Base-by-base conservation (phyloP, 1,140 invertebrate genomes). In the Panagrolaimus sp. region DNA sequence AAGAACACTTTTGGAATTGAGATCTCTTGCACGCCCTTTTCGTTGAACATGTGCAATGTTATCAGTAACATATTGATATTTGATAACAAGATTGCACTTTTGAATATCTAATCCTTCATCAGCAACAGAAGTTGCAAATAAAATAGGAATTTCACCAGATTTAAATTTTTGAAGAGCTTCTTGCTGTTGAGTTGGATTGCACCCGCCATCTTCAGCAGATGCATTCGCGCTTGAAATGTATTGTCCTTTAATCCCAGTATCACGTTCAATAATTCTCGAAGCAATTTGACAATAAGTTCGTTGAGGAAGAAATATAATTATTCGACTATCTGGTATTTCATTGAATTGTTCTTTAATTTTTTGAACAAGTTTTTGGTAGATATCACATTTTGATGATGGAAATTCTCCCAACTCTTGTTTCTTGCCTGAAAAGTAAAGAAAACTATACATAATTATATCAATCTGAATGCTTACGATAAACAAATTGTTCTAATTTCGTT, bases 101-200 rank as follows among this genome's bases (percentile, higher is more conserved):
- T 75, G 69, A 52, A 84, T 80, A 64, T 84, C 83, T 12, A 84
- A 67, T 0, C 83, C 83, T 65, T 84, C 83, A 44, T 84, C 83
- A 21, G 82, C 80, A 15, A 83, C 82, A 6, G 81, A 78, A n/a
- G 83, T 84, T 7, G 82, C 67, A 2, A 68, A 17, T 26, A 68
- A 17, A 32, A 68, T 86, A 82, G 95, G 95, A n/a, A 48, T 32
- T 43, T 64, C 43, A 17, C 63, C 63, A 14, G 28, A 10, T 8
- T 64, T 32, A 28, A 64, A 64, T n/a, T 21, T 43, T 64, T 64
- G 12, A 9, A 64, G n/a, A 32, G 17, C 17, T n/a, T 64, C 7
- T 17, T 64, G 28, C 10, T 64, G 63, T 21, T 64, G 17, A 8
- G 52, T n/a, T 12, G 28, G 52, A 12, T 21, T 26, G 10, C 14